A percentile compares a stretch with the other conserved stretches of the same genome.
Conservation (phyloP, 30 jellyfish, hydroid and myxozoan species). For the Clytia hemisphaerica region DNA sequence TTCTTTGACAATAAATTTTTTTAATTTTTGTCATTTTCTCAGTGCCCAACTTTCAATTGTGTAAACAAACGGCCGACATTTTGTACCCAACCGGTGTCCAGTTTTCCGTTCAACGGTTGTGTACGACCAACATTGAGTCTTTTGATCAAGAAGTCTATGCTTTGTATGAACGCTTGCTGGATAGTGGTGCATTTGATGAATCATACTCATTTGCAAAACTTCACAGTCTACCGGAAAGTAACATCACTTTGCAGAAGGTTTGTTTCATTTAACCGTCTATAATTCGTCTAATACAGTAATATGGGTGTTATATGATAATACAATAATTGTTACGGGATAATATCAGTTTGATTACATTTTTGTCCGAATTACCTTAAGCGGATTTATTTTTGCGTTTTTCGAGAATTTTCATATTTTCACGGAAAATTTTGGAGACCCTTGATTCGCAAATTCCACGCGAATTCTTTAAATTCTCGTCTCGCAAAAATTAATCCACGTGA, state of each 20-base stretch:
- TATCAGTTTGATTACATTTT: too few relatives aligned
- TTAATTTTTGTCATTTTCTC: background rate
- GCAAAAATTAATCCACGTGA: too few relatives aligned
- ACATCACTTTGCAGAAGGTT: slow-evolving; percentile 55
- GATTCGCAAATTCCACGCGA: too few relatives aligned
- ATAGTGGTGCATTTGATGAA: slow-evolving; percentile 34
- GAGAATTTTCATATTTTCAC: too few relatives aligned
- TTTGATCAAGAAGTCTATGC: slow-evolving; percentile 26
- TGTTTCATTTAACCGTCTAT: background rate
- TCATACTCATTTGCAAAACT: slow-evolving; percentile 36
- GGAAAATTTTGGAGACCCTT: too few relatives aligned
- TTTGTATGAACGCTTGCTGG: slow-evolving; percentile 37
- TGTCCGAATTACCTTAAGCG: background rate
- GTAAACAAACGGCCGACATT: slow-evolving; percentile 22
- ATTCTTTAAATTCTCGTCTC: too few relatives aligned
- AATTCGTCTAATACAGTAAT: too few relatives aligned
- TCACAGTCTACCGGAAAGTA: slow-evolving; percentile 38
- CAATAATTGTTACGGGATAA: too few relatives aligned
- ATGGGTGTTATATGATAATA: too few relatives aligned
- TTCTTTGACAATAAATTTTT: too few relatives aligned
- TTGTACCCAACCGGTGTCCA: background rate
- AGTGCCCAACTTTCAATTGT: slow-evolving; percentile 26
- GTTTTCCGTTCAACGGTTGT: background rate
- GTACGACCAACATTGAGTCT: background rate
- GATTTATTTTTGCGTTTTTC: too few relatives aligned